These are phyloP conservation scores for Pseudotriccus pelzelni DNA, from an alignment of 2,797 vertebrate species.

Conservation along the genomic window DNA sequence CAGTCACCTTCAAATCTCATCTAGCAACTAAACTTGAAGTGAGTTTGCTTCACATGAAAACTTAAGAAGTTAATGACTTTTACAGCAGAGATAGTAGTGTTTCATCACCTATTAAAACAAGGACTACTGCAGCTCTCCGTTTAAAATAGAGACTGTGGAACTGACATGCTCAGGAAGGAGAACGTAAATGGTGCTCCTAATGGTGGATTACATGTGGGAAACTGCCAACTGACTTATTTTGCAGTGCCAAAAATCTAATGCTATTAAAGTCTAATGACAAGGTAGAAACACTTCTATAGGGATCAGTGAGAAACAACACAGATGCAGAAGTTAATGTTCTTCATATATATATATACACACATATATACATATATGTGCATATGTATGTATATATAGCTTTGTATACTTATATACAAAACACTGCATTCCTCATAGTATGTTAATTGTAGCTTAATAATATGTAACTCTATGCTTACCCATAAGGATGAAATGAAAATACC, in stretches of 20 bases:
- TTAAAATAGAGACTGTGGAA: not conserved
- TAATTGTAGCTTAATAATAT: not conserved
- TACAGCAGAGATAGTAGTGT: not conserved
- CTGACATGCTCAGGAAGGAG: not conserved
- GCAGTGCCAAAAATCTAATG: not conserved
- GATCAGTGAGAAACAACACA: not conserved
- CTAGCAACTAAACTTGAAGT: not conserved
- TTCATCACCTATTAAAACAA: not conserved
- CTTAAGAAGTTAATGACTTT: not conserved
- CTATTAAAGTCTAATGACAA: not conserved
- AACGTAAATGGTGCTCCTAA: not conserved
- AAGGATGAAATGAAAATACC: not conserved
- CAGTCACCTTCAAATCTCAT: not conserved
- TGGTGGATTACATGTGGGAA: not conserved
- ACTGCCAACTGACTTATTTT: not conserved
- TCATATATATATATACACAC: not conserved
- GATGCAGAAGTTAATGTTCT: not conserved
- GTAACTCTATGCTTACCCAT: not conserved
- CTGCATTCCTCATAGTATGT: not conserved
- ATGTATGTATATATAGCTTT: not conserved
- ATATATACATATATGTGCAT: too few species aligned
- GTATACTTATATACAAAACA: not conserved
- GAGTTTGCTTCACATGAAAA: not conserved
- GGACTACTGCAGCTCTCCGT: not conserved
- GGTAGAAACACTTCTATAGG: not conserved